Conservation (phyloP, 2,797 vertebrate species). For the Pangasius mekongensis region DNA sequence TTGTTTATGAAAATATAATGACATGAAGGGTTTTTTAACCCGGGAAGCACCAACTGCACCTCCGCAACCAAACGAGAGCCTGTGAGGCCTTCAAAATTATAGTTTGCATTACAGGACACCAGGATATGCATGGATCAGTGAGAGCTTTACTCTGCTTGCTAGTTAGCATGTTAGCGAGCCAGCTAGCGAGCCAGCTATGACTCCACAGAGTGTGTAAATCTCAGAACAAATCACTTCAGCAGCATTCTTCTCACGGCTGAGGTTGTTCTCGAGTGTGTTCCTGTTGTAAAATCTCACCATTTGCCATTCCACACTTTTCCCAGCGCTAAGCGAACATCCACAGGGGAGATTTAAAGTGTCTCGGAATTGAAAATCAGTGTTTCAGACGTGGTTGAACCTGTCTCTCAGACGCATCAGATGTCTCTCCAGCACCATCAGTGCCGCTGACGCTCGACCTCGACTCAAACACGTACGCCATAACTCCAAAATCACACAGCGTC, state of each 20-base stretch:
- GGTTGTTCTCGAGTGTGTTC: not conserved
- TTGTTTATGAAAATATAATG: not conserved
- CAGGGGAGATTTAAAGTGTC: not conserved
- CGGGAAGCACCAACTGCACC: no score
- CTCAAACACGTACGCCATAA: no score
- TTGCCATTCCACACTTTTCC: not conserved
- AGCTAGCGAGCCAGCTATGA: not conserved
- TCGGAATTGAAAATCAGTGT: not conserved
- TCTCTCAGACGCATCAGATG: not conserved
- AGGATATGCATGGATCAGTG: not conserved
- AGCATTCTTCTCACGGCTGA: not conserved
- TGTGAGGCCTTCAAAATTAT: not conserved
- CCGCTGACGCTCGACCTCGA: not conserved
- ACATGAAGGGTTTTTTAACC: not conserved
- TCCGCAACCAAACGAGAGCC: not conserved
- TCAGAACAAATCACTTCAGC: not conserved
- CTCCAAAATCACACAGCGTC: not conserved
- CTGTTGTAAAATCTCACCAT: not conserved
- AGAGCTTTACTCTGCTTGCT: not conserved
- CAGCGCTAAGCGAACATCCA: not conserved
- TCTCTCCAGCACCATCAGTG: not conserved
- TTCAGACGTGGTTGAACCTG: not conserved
- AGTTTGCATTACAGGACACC: not conserved
- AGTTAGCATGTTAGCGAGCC: not conserved
- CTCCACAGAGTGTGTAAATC: not conserved